phyloP scores from a whole-genome alignment of 2,888 invertebrate species.

The Melinopterus prodromus region DNA sequence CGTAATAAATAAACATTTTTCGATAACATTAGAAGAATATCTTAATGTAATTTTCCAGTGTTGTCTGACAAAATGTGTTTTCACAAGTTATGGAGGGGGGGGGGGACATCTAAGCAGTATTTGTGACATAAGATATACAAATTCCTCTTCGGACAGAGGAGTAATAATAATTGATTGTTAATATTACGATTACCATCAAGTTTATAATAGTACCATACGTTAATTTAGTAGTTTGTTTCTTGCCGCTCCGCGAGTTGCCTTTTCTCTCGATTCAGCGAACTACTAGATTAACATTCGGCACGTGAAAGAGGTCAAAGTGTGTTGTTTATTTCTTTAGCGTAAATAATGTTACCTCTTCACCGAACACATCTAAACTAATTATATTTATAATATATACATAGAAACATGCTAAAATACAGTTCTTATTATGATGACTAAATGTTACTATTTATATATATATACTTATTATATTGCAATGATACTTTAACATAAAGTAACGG shows the following conservation, averaged over 20 bases:
- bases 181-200: background rate
- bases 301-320: background rate
- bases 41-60: background rate
- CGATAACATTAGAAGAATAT: background rate
- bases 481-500: constrained; percentile 39
- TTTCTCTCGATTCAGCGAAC: background rate
- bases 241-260: background rate
- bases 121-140: background rate
- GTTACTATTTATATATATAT: constrained; percentile 7
- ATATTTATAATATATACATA: constrained; percentile 4
- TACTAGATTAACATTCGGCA: background rate
- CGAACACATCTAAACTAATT: background rate
- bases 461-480: constrained; percentile 31
- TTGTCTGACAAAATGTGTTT: background rate
- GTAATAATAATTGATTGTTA: background rate
- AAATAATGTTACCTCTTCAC: background rate
- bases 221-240: background rate
- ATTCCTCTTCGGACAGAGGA: too few relatives aligned
- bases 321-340: background rate
- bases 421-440: constrained; percentile 11
- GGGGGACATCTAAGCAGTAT: background rate
- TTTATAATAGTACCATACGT: background rate
- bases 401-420: constrained; percentile 29
- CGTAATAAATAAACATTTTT: constrained; percentile 23
- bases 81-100: background rate